These are phyloP conservation scores for Ciona savignyi DNA, from an alignment of 23 tunicate genomes.

Conservation along the genomic window DNA sequence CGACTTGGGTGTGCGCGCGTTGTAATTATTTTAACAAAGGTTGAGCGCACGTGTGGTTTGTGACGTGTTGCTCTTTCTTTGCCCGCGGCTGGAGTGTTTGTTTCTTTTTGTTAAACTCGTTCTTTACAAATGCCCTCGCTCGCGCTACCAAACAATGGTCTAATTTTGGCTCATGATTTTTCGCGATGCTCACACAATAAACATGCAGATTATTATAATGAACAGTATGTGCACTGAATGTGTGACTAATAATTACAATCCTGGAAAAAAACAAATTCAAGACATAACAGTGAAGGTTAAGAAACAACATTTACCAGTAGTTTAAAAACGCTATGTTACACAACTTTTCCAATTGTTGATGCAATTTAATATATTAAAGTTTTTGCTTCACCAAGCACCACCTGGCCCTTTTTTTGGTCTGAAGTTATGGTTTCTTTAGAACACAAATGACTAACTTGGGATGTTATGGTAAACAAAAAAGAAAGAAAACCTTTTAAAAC, in stretches of 20 bases:
- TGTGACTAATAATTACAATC: not conserved
- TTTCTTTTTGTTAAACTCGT: not conserved
- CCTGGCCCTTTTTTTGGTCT: too few relatives aligned
- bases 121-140: not conserved
- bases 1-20: slow-evolving; percentile 21
- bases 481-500: too few relatives aligned
- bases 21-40: not conserved
- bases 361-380: too few relatives aligned
- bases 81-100: slow-evolving; percentile 26
- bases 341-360: too few relatives aligned
- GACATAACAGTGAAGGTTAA: too few relatives aligned
- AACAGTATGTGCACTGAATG: not conserved
- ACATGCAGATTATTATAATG: not conserved
- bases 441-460: too few relatives aligned
- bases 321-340: too few relatives aligned
- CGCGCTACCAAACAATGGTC: slow-evolving; percentile 1
- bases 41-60: slow-evolving; percentile 12
- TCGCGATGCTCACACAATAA: not conserved
- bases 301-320: too few relatives aligned
- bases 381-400: too few relatives aligned
- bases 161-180: slow-evolving; percentile 1
- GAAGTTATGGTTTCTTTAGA: too few relatives aligned
- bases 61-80: slow-evolving; percentile 32
- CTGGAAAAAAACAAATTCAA: too few relatives aligned
- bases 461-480: too few relatives aligned